Conservation (phyloP, 2,113 vertebrate genomes). For the Ploceus nigricollis region DNA sequence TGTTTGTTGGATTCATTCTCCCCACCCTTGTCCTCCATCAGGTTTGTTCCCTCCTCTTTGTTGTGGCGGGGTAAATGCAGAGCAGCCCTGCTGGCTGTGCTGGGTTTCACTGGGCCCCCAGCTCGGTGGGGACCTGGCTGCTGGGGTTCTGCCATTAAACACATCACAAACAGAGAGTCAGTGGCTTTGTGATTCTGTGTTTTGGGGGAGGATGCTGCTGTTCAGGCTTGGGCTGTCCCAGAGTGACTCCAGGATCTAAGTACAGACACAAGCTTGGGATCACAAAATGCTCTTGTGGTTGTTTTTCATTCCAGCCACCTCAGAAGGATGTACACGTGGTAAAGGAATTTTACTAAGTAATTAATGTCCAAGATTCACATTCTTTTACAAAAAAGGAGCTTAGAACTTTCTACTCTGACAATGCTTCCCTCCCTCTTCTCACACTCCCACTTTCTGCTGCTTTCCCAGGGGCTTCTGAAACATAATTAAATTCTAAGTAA, state of each 20-base stretch:
- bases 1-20: neutral
- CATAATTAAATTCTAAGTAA: slow-evolving; percentile 1
- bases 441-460: neutral
- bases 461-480: neutral
- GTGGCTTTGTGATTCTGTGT: neutral
- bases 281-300: neutral
- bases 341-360: neutral
- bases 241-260: neutral
- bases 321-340: neutral
- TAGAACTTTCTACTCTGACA: neutral
- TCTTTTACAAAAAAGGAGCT: neutral
- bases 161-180: neutral
- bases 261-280: neutral
- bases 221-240: neutral
- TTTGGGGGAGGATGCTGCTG: neutral
- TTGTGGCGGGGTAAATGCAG: neutral
- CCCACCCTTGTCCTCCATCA: neutral
- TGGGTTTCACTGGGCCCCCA: neutral
- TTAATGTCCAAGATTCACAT: neutral
- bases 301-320: neutral
- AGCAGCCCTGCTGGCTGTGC: neutral
- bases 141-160: neutral
- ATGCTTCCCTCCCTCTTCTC: neutral
- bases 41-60: neutral
- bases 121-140: fast-evolving